A percentile compares a stretch with the other conserved stretches of the same genome.
These are phyloP conservation scores for Schizotus pectinicornis DNA, from an alignment of 2,888 invertebrate species.

Conservation along the genomic window DNA sequence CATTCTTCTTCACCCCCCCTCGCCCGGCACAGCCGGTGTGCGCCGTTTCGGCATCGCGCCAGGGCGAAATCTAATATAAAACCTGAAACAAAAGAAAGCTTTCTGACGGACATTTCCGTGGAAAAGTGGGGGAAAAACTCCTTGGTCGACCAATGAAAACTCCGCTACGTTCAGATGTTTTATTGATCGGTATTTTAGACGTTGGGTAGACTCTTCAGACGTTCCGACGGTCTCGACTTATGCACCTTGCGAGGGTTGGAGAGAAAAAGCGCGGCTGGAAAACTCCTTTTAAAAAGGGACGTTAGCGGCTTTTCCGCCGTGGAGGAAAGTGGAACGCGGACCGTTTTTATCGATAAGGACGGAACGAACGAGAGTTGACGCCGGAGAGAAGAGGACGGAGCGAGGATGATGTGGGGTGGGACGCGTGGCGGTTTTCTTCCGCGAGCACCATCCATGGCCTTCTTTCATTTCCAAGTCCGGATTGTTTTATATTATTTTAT, in stretches of 20 bases:
- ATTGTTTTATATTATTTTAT: slow-evolving; percentile 40
- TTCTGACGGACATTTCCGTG: slow-evolving; percentile 57
- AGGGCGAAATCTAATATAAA: slow-evolving; percentile 54
- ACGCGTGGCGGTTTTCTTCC: slow-evolving; percentile 32
- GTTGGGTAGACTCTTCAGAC: slow-evolving; percentile 53
- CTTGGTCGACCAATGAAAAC: slow-evolving; percentile 58
- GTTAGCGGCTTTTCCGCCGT: slow-evolving; percentile 36
- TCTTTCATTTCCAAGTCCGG: slow-evolving; percentile 40
- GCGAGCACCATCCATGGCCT: slow-evolving; percentile 17
- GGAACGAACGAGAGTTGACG: not conserved
- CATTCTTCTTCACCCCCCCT: not conserved
- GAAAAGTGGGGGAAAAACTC: slow-evolving; percentile 58
- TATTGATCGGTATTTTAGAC: slow-evolving; percentile 58
- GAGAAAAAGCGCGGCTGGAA: slow-evolving; percentile 37
- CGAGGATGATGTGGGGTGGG: not conserved
- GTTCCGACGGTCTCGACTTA: slow-evolving; percentile 43
- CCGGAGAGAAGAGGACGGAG: not conserved
- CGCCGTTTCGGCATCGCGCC: slow-evolving; percentile 23
- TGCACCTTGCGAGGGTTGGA: slow-evolving; percentile 39
- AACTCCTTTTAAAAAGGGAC: slow-evolving; percentile 43
- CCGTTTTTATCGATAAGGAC: slow-evolving; percentile 39
- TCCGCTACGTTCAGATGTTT: slow-evolving; percentile 56
- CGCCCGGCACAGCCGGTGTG: slow-evolving; percentile 2
- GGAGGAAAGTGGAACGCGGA: slow-evolving; percentile 40
- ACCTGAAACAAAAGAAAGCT: slow-evolving; percentile 58